Evolutionary conservation across 2,888 invertebrate species (phyloP), one percentile per base, ranked within the genome.

Genomic region (Matsumyia berberina): DNA sequence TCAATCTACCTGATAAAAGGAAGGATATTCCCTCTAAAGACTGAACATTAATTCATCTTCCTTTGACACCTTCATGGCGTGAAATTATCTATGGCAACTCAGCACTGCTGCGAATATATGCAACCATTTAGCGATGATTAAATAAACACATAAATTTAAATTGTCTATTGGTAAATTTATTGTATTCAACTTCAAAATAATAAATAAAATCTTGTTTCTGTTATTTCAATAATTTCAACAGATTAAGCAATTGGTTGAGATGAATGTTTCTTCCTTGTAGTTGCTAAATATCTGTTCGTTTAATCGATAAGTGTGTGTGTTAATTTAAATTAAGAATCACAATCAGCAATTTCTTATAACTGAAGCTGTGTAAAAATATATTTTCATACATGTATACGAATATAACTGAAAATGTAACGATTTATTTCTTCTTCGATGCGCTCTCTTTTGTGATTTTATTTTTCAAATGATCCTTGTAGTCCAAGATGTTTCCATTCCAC

Each of bases 401-500:
- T 44, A 17, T 58, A 64, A 64, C 31, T 49, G 19, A 42, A 64
- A 64, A 19, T 49, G 19, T 35, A 70, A 44, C 39, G 60, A 66
- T 69, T 87, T 87, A 88, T 86, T 88, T 87, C 72, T 88, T 87
- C 85, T 90, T 90, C 86, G 86, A 88, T 57, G 79, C 60, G 35
- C 33, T 90, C 33, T 91, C 91, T 73, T 96, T 96, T 55, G 95
- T 91, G 88, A 98, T 96, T 92, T 96, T 97, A 77, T 94, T 94
- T 90, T 97, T 97, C 87, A 99, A 94, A 90, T 97, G 96, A 90
- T 98, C 96, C 93, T 99, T 99, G 93, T 99, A 99, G 83, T 96
- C 95, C 89, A 97, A 94, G 93, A 99, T 99, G 89, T 96, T 97
- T 12, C 99, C 98, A 87, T 97, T 95, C 98, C 99, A 99, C 92